A percentile compares a stretch with the other conserved stretches of the same genome.
These are phyloP conservation scores for Thamnaconus septentrionalis DNA, from an alignment of 2,113 vertebrate genomes.

Conservation along the genomic window DNA sequence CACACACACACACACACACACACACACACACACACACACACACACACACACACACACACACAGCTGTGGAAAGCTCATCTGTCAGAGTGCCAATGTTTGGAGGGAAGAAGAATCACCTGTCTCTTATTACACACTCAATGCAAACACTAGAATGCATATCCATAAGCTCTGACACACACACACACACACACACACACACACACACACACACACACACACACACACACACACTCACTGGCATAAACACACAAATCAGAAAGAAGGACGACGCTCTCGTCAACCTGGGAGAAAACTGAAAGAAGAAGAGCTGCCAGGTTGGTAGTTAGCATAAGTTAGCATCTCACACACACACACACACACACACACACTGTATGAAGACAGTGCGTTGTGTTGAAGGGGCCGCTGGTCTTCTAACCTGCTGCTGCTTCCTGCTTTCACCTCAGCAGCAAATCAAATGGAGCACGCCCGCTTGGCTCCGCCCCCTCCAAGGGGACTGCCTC, in stretches of 20 bases:
- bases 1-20: slow-evolving; percentile 28
- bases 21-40: slow-evolving; percentile 11
- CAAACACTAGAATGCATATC: no score
- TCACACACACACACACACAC: no score
- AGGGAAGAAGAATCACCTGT: slow-evolving; percentile 55
- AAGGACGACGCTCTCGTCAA: no score
- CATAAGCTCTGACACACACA: slow-evolving; percentile 8
- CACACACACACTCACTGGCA: slow-evolving; percentile 12
- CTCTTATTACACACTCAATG: slow-evolving; percentile 46
- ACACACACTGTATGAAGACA: no score
- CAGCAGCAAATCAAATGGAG: no score
- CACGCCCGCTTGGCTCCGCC: no score
- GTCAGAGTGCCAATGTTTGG: slow-evolving; percentile 52
- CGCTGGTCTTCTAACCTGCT: no score
- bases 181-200: slow-evolving; percentile 8
- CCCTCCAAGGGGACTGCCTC: no score
- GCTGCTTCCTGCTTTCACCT: no score
- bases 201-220: slow-evolving; percentile 11
- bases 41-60: slow-evolving; percentile 18
- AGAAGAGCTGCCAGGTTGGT: no score
- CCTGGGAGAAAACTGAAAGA: not conserved
- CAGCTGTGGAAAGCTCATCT: slow-evolving; percentile 48
- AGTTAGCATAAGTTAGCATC: no score
- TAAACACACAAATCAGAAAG: slow-evolving; percentile 3
- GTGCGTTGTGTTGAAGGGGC: no score